Percentiles rank a stretch among this genome's conserved stretches.
Evolutionary conservation across 1,140 invertebrate species (phyloP).

Genomic region (Drosophila trapezifrons): DNA sequence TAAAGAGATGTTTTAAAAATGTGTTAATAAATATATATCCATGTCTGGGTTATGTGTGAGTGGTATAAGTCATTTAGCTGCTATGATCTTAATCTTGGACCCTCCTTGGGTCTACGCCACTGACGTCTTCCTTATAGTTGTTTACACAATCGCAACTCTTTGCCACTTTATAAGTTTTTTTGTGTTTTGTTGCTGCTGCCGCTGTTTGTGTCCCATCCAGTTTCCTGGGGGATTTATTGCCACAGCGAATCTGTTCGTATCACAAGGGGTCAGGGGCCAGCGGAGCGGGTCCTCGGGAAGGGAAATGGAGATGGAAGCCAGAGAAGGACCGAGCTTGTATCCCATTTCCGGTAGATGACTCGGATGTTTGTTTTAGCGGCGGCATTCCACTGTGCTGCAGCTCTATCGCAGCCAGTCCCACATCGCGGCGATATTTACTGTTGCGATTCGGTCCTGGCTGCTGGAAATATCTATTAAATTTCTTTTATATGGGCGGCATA

Average conservation of each 20-base stretch:
- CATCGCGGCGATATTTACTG: slow-evolving; percentile 34
- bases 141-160: slow-evolving; percentile 72
- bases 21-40: slow-evolving; percentile 2
- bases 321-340: slow-evolving; percentile 40
- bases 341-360: slow-evolving; percentile 69
- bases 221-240: slow-evolving; percentile 48
- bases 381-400: slow-evolving; percentile 31
- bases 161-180: slow-evolving; percentile 65
- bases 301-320: slow-evolving; percentile 44
- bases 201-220: slow-evolving; percentile 22
- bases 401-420: slow-evolving; percentile 11
- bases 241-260: slow-evolving; percentile 31
- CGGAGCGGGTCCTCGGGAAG: no score
- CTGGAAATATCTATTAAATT: slow-evolving; percentile 46
- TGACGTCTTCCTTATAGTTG: slow-evolving; percentile 53
- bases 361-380: slow-evolving; percentile 64
- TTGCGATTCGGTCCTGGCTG: slow-evolving; percentile 16
- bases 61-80: slow-evolving; percentile 13
- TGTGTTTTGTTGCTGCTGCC: slow-evolving; percentile 14
- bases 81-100: slow-evolving; percentile 5
- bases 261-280: slow-evolving; percentile 2
- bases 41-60: background rate
- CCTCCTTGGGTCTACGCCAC: slow-evolving; percentile 1
- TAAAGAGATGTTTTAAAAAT: slow-evolving; percentile 16
- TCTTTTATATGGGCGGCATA: slow-evolving; percentile 37